Evolutionary conservation across 2,888 invertebrate genomes (phyloP).

Genomic region (Mythimna vitellina): DNA sequence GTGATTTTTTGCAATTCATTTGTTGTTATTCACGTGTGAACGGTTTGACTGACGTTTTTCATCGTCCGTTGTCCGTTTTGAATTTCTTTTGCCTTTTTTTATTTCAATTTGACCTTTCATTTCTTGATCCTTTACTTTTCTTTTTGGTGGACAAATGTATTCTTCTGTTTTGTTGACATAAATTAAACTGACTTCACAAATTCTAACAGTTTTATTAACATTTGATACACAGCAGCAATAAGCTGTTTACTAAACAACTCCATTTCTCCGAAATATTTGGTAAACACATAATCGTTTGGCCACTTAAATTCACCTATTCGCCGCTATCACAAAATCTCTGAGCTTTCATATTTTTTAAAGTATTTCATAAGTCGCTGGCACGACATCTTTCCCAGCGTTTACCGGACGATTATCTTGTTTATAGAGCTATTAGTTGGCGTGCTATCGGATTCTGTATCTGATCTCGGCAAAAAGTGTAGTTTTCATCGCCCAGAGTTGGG

Average conservation of each 20-base stretch:
- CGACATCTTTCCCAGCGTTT: conserved; percentile 80
- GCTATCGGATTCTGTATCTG: conserved; percentile 84
- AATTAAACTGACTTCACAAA: neutral
- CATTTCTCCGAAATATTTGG: conserved; percentile 50
- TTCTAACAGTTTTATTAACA: conserved; percentile 13
- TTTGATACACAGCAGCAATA: conserved; percentile 10
- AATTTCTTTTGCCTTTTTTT: conserved; percentile 65
- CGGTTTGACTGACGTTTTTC: conserved; percentile 82
- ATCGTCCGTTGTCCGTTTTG: conserved; percentile 76
- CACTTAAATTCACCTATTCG: conserved; percentile 54
- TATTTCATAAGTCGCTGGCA: conserved; percentile 70
- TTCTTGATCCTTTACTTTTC: conserved; percentile 48
- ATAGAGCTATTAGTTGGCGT: conserved; percentile 87
- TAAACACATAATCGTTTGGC: conserved; percentile 26
- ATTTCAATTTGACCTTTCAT: conserved; percentile 61
- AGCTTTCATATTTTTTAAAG: conserved; percentile 70
- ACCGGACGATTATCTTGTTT: conserved; percentile 87
- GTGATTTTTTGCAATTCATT: conserved; percentile 77
- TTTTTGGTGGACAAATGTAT: conserved; percentile 32
- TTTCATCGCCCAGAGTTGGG: conserved; percentile 78
- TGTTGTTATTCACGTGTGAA: conserved; percentile 83
- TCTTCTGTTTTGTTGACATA: neutral
- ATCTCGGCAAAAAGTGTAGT: conserved; percentile 86
- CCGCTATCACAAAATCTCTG: conserved; percentile 58
- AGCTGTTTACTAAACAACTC: conserved; percentile 2